Evolutionary conservation across 2,113 vertebrate genomes (phyloP).

Genomic region (Sus scrofa): DNA sequence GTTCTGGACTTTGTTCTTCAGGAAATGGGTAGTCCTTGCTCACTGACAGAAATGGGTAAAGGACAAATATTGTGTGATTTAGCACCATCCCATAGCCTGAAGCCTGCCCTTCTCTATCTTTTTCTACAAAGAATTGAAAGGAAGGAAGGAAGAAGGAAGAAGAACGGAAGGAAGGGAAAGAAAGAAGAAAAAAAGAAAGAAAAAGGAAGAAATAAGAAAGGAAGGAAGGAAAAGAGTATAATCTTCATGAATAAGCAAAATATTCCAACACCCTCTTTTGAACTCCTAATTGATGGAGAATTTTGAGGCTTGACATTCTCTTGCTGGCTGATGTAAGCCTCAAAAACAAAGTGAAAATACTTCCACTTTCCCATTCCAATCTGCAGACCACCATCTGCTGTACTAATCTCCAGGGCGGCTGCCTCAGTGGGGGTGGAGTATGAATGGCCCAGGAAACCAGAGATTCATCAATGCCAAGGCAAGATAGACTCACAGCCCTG

Average conservation of each 20-base stretch:
- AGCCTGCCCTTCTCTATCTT: background rate
- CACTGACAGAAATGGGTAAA: background rate
- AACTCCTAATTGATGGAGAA: background rate
- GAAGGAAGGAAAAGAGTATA: background rate
- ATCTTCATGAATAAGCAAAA: background rate
- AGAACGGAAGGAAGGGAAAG: rapidly evolving
- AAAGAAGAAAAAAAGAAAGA: no score
- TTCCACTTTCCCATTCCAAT: conserved; percentile 17
- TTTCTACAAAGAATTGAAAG: background rate
- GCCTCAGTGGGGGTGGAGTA: background rate
- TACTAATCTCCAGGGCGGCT: background rate
- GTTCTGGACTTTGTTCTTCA: background rate
- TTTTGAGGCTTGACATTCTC: background rate
- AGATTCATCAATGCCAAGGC: background rate
- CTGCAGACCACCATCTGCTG: conserved; percentile 62
- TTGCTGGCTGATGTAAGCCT: background rate
- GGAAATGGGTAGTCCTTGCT: background rate
- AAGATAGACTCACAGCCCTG: background rate
- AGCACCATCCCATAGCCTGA: background rate
- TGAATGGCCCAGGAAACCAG: conserved; percentile 1
- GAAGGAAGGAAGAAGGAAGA: background rate
- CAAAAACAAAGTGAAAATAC: conserved; percentile 33
- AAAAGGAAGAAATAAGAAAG: background rate
- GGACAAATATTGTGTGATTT: background rate
- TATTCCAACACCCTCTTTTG: background rate